Percentiles rank a stretch among this genome's conserved stretches.
Evolutionary conservation across 2,113 vertebrate genomes (phyloP).

Genomic region (Phylloscopus trochilus): DNA sequence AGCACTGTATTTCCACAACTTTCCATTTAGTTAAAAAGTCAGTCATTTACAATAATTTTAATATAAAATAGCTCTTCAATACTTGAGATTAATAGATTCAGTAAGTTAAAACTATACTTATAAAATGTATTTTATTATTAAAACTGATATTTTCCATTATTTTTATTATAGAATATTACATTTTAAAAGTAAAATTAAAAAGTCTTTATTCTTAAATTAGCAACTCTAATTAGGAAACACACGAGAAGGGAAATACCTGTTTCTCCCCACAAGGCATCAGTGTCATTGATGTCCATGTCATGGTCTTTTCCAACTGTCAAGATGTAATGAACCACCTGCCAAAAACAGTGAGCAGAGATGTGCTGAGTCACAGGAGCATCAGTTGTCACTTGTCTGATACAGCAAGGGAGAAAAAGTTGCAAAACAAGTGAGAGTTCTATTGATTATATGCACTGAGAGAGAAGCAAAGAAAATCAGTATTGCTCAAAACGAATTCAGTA

Average conservation of each 20-base stretch:
- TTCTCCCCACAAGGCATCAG: slow-evolving; percentile 96
- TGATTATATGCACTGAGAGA: too few relatives aligned
- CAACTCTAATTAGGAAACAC: not conserved
- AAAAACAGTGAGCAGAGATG: slow-evolving; percentile 50
- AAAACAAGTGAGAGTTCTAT: not conserved
- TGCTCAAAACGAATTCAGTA: not conserved
- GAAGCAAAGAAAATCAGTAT: not conserved
- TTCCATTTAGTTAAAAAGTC: not conserved
- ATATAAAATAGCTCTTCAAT: not conserved
- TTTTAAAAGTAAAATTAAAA: not conserved
- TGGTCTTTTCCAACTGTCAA: slow-evolving; percentile 81
- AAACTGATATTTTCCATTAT: not conserved
- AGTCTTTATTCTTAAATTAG: not conserved
- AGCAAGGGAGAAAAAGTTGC: not conserved
- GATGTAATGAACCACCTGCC: slow-evolving; percentile 89
- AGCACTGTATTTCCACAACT: not conserved
- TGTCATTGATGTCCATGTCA: slow-evolving; percentile 86
- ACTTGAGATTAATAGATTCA: not conserved
- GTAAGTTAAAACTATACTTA: not conserved
- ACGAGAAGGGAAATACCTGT: slow-evolving; percentile 79
- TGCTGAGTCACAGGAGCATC: not conserved
- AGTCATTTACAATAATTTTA: not conserved
- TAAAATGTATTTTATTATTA: not conserved
- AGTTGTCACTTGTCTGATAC: not conserved
- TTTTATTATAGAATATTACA: not conserved